phyloP scores from a whole-genome alignment of 2,797 vertebrate species.

The Channa striata region DNA sequence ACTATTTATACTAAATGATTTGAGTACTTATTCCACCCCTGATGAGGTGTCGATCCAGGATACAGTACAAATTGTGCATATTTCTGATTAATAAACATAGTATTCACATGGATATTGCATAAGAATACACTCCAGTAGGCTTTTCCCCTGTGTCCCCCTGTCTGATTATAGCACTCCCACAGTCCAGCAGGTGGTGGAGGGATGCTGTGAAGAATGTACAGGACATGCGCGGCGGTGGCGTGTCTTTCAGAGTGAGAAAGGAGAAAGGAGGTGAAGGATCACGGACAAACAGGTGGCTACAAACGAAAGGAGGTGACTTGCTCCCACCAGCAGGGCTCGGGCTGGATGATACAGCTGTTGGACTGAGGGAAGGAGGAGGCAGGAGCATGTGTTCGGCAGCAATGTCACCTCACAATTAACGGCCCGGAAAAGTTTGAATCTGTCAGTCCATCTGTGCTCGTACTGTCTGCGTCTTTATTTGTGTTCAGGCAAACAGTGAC shows the following conservation, averaged over 20 bases:
- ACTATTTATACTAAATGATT: too few species aligned
- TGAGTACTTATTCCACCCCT: too few species aligned
- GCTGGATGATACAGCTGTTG: constrained; percentile 35
- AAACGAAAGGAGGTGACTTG: constrained; percentile 16
- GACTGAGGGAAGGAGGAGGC: background rate
- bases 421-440: constrained; percentile 32
- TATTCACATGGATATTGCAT: too few species aligned
- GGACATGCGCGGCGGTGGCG: background rate
- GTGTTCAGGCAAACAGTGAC: background rate
- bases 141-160: background rate
- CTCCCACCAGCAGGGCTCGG: constrained; percentile 19
- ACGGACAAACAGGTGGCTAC: constrained; percentile 2
- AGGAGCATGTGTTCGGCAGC: constrained; percentile 22
- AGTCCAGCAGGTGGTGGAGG: background rate
- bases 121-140: too few species aligned
- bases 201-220: background rate
- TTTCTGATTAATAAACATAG: background rate
- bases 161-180: constrained; percentile 7
- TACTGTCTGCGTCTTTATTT: background rate
- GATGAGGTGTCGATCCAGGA: background rate
- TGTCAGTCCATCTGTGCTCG: too few species aligned
- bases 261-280: background rate
- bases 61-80: too few species aligned
- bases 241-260: constrained; percentile 3
- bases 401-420: constrained; percentile 48